A percentile compares a stretch with the other conserved stretches of the same genome.
Evolutionary conservation across 2,888 invertebrate genomes (phyloP).

Genomic region (Tetheella fluctuosa): DNA sequence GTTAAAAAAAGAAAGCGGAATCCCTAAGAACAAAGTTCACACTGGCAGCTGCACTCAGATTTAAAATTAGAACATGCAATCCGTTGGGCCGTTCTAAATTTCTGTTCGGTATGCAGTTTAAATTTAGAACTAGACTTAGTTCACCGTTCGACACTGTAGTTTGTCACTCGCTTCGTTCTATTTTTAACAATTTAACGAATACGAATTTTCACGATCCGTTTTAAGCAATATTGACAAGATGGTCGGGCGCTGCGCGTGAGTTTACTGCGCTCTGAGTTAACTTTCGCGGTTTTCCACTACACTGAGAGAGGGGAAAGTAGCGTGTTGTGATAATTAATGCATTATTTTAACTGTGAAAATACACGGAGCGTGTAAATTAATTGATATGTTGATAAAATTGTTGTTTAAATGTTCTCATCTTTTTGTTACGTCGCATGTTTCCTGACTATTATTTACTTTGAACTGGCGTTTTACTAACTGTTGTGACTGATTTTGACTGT

Average conservation of each 20-base stretch:
- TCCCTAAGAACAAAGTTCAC: constrained; percentile 75
- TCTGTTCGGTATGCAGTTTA: constrained; percentile 78
- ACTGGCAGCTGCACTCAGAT: constrained; percentile 76
- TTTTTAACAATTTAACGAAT: constrained; percentile 53
- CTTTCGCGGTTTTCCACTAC: constrained; percentile 77
- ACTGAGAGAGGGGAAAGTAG: constrained; percentile 75
- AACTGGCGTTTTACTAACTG: not conserved
- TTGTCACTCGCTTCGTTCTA: constrained; percentile 74
- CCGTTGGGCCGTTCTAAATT: constrained; percentile 80
- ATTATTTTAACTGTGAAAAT: constrained; percentile 64
- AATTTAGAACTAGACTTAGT: constrained; percentile 79
- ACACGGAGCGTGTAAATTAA: constrained; percentile 53
- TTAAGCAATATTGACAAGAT: constrained; percentile 40
- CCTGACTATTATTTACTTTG: not conserved
- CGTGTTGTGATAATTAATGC: constrained; percentile 69
- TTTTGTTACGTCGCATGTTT: constrained; percentile 8
- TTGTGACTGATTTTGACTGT: not conserved
- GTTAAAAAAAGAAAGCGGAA: constrained; percentile 56
- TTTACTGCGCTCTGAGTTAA: constrained; percentile 56
- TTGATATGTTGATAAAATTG: constrained; percentile 50
- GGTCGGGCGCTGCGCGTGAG: constrained; percentile 51
- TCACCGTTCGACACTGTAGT: constrained; percentile 78
- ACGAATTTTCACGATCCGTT: constrained; percentile 47
- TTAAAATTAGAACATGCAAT: constrained; percentile 78
- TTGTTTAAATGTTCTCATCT: not conserved